These are phyloP conservation scores for Diachrysia chrysitis DNA, from an alignment of 2,888 invertebrate genomes.

Conservation along the genomic window DNA sequence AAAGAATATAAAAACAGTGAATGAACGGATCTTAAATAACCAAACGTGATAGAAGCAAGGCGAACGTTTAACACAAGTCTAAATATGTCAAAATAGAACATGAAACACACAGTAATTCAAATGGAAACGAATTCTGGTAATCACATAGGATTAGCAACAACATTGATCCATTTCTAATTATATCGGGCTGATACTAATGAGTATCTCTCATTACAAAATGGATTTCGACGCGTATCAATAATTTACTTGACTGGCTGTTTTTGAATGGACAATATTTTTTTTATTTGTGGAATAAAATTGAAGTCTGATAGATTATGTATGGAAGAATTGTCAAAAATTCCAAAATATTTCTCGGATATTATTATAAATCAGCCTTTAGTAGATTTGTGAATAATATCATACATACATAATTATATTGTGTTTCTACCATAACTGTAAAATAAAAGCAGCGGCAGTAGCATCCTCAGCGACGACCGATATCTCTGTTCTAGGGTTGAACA, in stretches of 20 bases:
- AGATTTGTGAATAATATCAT: too few relatives aligned
- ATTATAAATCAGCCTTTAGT: too few relatives aligned
- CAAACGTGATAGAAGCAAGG: constrained; percentile 17
- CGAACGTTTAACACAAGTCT: constrained; percentile 16
- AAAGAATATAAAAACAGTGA: constrained; percentile 23
- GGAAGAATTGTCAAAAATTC: too few relatives aligned
- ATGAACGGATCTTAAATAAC: constrained; percentile 16
- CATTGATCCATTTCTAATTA: constrained; percentile 37
- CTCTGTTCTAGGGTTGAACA: constrained; percentile 93
- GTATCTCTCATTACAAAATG: neutral
- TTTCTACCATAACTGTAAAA: too few relatives aligned
- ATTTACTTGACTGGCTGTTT: too few relatives aligned
- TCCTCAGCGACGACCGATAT: constrained; percentile 89
- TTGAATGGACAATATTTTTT: too few relatives aligned
- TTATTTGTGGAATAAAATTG: too few relatives aligned
- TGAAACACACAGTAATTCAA: constrained; percentile 19
- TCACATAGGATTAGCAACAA: constrained; percentile 32
- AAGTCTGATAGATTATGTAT: too few relatives aligned
- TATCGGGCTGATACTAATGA: constrained; percentile 7
- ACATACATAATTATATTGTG: too few relatives aligned
- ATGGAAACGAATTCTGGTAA: constrained; percentile 17
- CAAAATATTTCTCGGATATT: too few relatives aligned
- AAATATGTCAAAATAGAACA: constrained; percentile 49
- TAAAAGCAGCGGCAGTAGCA: constrained; percentile 93
- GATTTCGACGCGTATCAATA: neutral